Conservation (phyloP, 53 echinoderm and acorn worm genomes). For the Henricia sp. region DNA sequence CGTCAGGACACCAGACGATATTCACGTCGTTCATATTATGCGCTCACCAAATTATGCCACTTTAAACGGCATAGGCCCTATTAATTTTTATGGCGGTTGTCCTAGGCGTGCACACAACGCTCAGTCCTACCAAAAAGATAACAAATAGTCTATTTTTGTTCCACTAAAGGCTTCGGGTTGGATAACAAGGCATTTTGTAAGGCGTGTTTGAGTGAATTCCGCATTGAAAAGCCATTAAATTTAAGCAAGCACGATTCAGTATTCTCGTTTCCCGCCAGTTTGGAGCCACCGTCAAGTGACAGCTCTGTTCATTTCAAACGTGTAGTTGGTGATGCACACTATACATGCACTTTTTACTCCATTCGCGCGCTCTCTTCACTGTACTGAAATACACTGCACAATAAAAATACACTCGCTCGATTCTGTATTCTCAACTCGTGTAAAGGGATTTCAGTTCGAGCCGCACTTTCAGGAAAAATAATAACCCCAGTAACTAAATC, state of each 20-base stretch:
- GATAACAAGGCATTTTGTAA: constrained; percentile 10
- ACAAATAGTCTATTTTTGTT: constrained; percentile 49
- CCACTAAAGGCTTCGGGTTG: constrained; percentile 54
- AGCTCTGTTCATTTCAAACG: not conserved
- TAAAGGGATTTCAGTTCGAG: constrained; percentile 24
- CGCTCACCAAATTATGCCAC: too few species aligned
- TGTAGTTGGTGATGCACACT: constrained; percentile 8
- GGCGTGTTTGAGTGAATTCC: constrained; percentile 16
- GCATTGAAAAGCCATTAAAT: constrained; percentile 41
- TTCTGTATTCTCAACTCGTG: not conserved
- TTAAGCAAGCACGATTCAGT: constrained; percentile 11
- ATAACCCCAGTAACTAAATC: constrained; percentile 7
- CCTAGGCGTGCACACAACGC: not conserved
- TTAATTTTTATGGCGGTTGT: too few species aligned
- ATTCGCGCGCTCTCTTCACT: not conserved
- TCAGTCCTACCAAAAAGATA: constrained; percentile 33
- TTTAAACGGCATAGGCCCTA: too few species aligned
- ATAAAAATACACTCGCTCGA: not conserved
- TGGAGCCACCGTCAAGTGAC: constrained; percentile 29
- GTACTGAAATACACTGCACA: not conserved
- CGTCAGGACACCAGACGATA: too few species aligned
- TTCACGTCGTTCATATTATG: too few species aligned
- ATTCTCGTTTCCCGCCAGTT: not conserved
- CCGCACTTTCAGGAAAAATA: not conserved
- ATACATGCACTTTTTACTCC: not conserved